Conservation (phyloP, 2,888 invertebrate genomes). For the Chaitophorus viminalis region DNA sequence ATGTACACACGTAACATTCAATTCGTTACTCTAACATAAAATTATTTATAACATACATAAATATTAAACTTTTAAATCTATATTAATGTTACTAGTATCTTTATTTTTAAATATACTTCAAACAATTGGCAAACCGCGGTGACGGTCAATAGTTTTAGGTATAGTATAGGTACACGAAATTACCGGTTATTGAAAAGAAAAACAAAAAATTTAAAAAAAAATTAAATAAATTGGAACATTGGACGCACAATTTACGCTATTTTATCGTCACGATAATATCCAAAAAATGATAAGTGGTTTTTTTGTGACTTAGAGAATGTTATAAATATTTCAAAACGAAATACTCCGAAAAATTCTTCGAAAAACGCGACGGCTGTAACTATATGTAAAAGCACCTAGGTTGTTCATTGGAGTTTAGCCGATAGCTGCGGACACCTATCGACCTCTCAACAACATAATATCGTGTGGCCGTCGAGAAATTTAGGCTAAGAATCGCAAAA, state of each 20-base stretch:
- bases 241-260: background rate
- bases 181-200: background rate
- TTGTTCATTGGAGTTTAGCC: background rate
- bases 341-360: background rate
- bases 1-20: slow-evolving; percentile 1
- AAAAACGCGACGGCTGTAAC: background rate
- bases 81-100: slow-evolving; percentile 40
- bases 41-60: background rate
- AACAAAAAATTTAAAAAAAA: background rate
- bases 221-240: slow-evolving; percentile 36
- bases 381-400: background rate
- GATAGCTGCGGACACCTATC: background rate
- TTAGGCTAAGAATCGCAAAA: slow-evolving; percentile 48
- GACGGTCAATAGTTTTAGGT: background rate
- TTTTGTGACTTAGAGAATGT: background rate
- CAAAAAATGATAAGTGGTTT: background rate
- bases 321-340: no score
- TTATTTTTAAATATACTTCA: background rate
- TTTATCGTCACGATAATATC: background rate
- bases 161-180: background rate
- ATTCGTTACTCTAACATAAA: slow-evolving; percentile 12
- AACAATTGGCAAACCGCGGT: background rate
- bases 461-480: slow-evolving; percentile 19
- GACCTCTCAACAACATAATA: no score
- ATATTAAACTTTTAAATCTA: slow-evolving; percentile 27